Percentiles rank a stretch among this genome's conserved stretches.
These are phyloP conservation scores for Tursiops truncatus DNA, from an alignment of 2,113 vertebrate species.

Conservation along the genomic window DNA sequence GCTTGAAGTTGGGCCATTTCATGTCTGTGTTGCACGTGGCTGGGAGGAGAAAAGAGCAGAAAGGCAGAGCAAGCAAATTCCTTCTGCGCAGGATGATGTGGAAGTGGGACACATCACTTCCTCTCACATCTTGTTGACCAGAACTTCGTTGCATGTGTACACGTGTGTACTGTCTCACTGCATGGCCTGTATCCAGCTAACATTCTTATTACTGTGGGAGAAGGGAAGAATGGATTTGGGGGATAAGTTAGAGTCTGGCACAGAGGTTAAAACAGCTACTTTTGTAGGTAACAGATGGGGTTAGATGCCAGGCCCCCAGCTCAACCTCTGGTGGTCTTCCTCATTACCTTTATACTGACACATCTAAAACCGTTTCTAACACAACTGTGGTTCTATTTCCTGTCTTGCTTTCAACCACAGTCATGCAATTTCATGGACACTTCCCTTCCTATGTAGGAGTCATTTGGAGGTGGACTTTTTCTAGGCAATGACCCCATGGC, in stretches of 20 bases:
- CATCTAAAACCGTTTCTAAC: background rate
- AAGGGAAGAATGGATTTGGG: background rate
- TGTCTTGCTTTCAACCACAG: background rate
- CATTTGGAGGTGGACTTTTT: background rate
- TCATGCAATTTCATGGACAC: background rate
- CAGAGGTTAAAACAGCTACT: background rate
- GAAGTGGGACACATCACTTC: background rate
- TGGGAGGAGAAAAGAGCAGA: conserved; percentile 19
- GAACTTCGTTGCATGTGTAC: background rate
- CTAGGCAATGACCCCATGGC: background rate
- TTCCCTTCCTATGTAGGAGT: background rate
- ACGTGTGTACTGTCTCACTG: background rate
- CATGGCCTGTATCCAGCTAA: background rate
- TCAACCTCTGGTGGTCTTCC: background rate
- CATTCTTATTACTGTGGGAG: background rate
- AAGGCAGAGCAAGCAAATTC: background rate
- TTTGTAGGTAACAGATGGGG: background rate
- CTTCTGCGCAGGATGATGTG: background rate
- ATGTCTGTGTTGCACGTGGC: background rate
- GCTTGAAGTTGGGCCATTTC: background rate
- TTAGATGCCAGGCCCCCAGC: background rate
- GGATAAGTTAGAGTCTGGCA: background rate
- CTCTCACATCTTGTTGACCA: background rate
- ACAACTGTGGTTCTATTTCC: background rate
- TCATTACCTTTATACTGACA: background rate